A percentile compares a stretch with the other conserved stretches of the same genome.
phyloP scores from a whole-genome alignment of 2,888 invertebrate species.

The Nasonovia ribisnigri region DNA sequence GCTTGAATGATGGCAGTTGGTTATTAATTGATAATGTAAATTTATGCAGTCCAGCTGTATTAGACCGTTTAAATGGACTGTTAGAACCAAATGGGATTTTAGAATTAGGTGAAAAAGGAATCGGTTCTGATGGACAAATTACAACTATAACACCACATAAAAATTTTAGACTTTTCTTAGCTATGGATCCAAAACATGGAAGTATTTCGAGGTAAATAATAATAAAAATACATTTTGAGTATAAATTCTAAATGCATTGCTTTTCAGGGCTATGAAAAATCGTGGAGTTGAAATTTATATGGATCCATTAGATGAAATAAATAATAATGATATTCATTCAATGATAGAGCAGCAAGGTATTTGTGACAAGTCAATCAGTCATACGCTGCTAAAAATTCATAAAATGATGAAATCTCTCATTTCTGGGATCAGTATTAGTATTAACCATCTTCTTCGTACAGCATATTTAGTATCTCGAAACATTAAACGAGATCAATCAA shows the following conservation, averaged over 20 bases:
- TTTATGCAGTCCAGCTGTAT: slow-evolving; percentile 94
- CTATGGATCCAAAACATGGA: slow-evolving; percentile 95
- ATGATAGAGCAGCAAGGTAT: slow-evolving; percentile 65
- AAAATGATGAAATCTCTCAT: slow-evolving; percentile 27
- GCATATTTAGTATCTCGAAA: slow-evolving; percentile 69
- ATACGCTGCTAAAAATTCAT: slow-evolving; percentile 50
- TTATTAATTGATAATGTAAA: slow-evolving; percentile 93
- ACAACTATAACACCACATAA: slow-evolving; percentile 85
- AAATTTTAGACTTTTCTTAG: slow-evolving; percentile 92
- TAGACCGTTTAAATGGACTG: slow-evolving; percentile 95
- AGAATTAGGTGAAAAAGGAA: slow-evolving; percentile 91
- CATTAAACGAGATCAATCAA: slow-evolving; percentile 19
- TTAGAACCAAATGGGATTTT: slow-evolving; percentile 93
- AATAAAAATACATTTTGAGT: not conserved
- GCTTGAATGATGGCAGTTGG: slow-evolving; percentile 86
- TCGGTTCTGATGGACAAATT: slow-evolving; percentile 78
- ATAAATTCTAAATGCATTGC: not conserved
- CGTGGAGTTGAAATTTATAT: slow-evolving; percentile 92
- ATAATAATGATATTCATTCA: slow-evolving; percentile 52
- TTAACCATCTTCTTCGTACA: slow-evolving; percentile 77
- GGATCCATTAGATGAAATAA: slow-evolving; percentile 68
- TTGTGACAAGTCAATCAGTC: not conserved
- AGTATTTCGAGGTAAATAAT: slow-evolving; percentile 85
- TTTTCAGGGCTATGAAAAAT: slow-evolving; percentile 93
- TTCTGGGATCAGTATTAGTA: slow-evolving; percentile 68